Conservation (phyloP, 2,113 vertebrate genomes). For the Channa argus region DNA sequence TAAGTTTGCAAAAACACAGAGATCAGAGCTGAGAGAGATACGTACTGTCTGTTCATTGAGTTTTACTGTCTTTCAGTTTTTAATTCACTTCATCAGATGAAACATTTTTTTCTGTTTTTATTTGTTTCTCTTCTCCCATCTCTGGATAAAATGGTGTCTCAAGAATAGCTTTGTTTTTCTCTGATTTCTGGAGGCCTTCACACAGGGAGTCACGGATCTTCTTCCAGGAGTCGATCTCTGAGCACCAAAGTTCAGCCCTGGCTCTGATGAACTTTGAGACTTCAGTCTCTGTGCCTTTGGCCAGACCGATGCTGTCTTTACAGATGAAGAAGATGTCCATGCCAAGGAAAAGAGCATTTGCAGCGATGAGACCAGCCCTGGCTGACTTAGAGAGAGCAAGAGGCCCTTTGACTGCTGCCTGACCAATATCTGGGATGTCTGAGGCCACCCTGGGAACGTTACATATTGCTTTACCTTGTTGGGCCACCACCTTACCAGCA, state of each 20-base stretch:
- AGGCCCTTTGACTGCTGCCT: constrained; percentile 43
- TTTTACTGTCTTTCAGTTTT: no score
- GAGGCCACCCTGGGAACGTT: constrained; percentile 33
- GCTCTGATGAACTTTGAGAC: no score
- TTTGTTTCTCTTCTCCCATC: not conserved
- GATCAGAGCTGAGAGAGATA: no score
- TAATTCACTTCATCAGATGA: not conserved
- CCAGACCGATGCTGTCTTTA: constrained; percentile 59
- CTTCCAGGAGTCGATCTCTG: constrained; percentile 54
- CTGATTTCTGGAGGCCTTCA: no score
- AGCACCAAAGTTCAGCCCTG: constrained; percentile 38
- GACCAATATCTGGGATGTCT: constrained; percentile 56
- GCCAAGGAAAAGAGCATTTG: constrained; percentile 58
- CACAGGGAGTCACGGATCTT: constrained; percentile 22
- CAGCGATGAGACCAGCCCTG: not conserved
- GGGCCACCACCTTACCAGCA: constrained; percentile 11
- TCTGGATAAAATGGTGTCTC: constrained; percentile 23
- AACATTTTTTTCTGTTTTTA: not conserved
- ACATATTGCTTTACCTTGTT: constrained; percentile 31
- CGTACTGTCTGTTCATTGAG: no score
- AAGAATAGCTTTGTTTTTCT: no score
- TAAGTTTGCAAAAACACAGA: no score
- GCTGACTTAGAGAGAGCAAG: constrained; percentile 24
- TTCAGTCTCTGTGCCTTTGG: constrained; percentile 40
- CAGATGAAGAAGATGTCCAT: constrained; percentile 67